Conservation (phyloP, 1,140 invertebrate species). For the Zaprionus tsacasi region DNA sequence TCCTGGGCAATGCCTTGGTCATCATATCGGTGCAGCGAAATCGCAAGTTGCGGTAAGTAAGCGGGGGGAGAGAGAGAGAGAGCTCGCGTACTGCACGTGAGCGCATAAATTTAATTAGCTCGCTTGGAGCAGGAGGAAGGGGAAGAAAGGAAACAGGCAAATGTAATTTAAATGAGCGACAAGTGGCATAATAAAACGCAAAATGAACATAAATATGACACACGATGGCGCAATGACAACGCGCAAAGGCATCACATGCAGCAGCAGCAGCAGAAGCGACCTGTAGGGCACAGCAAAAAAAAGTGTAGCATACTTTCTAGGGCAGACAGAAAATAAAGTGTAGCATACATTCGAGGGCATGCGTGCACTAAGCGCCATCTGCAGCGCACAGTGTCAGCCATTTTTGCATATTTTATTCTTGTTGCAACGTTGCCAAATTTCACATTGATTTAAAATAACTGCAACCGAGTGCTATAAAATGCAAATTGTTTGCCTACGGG, state of each 20-base stretch:
- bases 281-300: slow-evolving; percentile 46
- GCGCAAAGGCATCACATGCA: slow-evolving; percentile 30
- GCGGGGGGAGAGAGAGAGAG: neutral
- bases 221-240: slow-evolving; percentile 50
- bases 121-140: neutral
- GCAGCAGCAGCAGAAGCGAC: neutral
- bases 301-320: slow-evolving; percentile 57
- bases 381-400: slow-evolving; percentile 17
- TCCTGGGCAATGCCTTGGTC: slow-evolving; percentile 94
- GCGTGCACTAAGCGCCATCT: slow-evolving; percentile 17
- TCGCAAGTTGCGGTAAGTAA: slow-evolving; percentile 82
- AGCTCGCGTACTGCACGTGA: neutral
- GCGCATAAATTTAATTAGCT: slow-evolving; percentile 16
- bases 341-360: slow-evolving; percentile 41
- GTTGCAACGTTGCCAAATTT: too few species aligned
- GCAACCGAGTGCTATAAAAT: too few species aligned
- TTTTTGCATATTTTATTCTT: neutral
- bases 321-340: slow-evolving; percentile 42
- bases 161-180: slow-evolving; percentile 76
- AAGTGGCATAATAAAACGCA: slow-evolving; percentile 73
- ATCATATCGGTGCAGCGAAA: slow-evolving; percentile 88
- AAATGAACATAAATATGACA: slow-evolving; percentile 69
- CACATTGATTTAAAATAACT: too few species aligned
- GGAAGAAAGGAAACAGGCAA: slow-evolving; percentile 16
- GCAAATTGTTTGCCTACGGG: too few species aligned